Percentiles rank a stretch among this genome's conserved stretches.
phyloP scores from a whole-genome alignment of 2,113 vertebrate genomes.

The Isichthys henryi region DNA sequence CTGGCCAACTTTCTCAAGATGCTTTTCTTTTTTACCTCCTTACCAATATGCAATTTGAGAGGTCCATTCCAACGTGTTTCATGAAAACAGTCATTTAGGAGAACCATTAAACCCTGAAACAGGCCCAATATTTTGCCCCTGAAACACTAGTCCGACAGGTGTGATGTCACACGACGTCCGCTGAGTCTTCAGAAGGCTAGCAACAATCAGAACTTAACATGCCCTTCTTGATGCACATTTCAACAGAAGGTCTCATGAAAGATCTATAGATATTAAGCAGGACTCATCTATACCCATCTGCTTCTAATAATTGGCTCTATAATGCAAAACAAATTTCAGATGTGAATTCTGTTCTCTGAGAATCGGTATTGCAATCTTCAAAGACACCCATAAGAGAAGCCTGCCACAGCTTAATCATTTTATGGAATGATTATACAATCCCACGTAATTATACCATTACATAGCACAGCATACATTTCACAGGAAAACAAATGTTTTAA shows the following conservation, averaged over 20 bases:
- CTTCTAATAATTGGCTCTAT: conserved; percentile 16
- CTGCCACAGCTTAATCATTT: conserved; percentile 4
- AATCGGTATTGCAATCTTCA: conserved; percentile 2
- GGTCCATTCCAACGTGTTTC: neutral
- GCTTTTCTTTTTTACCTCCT: neutral
- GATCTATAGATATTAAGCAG: conserved; percentile 20
- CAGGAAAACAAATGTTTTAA: neutral
- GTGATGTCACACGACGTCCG: neutral
- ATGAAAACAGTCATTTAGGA: neutral
- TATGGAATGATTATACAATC: conserved; percentile 9
- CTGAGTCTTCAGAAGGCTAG: neutral
- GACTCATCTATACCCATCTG: neutral
- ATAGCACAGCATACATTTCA: neutral
- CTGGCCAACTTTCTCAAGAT: neutral
- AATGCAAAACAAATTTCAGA: conserved; percentile 19
- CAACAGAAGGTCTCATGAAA: conserved; percentile 23
- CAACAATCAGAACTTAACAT: conserved; percentile 6
- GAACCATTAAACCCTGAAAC: conserved; percentile 11
- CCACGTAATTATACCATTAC: neutral
- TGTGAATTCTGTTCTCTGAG: conserved; percentile 12
- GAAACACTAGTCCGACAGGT: neutral
- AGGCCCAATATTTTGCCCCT: conserved; percentile 10
- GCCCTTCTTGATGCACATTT: conserved; percentile 15
- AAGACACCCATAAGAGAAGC: neutral
- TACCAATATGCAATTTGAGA: neutral